Base-by-base conservation (phyloP, 2,888 invertebrate species). In the Noctua comes region DNA sequence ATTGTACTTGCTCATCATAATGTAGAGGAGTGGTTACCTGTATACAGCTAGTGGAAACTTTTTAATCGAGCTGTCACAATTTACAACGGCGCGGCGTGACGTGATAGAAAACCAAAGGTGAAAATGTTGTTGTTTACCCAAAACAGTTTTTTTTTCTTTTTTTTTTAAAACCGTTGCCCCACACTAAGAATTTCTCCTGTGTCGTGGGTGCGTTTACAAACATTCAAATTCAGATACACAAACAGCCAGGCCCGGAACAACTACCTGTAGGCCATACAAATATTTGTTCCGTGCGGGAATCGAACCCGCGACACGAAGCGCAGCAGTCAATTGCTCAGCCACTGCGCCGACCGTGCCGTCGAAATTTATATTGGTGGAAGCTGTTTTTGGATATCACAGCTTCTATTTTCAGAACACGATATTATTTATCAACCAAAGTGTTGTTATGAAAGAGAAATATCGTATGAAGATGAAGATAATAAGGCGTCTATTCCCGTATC, bases 11-110 rank as follows among this genome's bases (percentile, higher is more conserved):
- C 51, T 66, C 64, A 75, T 65, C 65, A 46, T 73, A 64, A 68
- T 69, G 36, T 57, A 65, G 57, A 68, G 70, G 51, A 46, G 84
- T 36, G 62, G 54, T 57, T 76, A 66, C 72, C 16, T 65, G 68
- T 66, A 43, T 75, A 36, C 18, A 57, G 57, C 46, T 68, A 73
- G 65, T 62, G 82, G 77, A 69, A 77, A 72, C 24, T 73, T 77
- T 81, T 57, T n/a, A n/a, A 80, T 71, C 59, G 6, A 71, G 16
- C 43, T 51, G 36, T 46, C 43, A 64, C 4, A n/a, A 36, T 66
- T 24, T 4, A 31, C 1, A 36, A 31, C 21, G n/a, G 40, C n/a
- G 27, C 31, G 8, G 16, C n/a, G 24, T 36, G 24, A 69, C 24
- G 48, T 13, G 31, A 21, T 24, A 43, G 43, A 18, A 43, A 43